Percentiles rank a stretch among this genome's conserved stretches.
Conservation (phyloP, 2,113 vertebrate genomes). For the Propithecus coquereli region DNA sequence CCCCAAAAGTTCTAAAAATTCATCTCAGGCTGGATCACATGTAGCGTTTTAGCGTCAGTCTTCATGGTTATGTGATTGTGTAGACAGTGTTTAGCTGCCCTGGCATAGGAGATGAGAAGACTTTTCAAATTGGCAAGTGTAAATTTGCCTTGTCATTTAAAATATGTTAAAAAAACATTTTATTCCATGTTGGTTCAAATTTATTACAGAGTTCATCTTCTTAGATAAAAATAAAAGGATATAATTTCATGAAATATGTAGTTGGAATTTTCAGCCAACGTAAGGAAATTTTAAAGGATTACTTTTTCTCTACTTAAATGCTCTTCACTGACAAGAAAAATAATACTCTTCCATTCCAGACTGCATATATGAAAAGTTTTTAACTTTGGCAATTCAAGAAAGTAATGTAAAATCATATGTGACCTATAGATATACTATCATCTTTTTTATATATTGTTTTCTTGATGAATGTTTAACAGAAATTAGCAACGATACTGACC, state of each 20-base stretch:
- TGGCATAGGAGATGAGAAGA: background rate
- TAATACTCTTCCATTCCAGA: background rate
- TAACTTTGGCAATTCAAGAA: conserved; percentile 20
- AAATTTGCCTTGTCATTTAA: background rate
- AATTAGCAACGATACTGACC: conserved; percentile 86
- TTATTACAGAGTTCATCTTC: background rate
- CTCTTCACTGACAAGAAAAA: background rate
- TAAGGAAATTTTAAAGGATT: background rate
- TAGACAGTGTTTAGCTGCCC: background rate
- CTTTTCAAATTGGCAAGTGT: background rate
- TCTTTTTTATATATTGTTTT: background rate
- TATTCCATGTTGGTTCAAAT: background rate
- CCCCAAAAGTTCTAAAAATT: background rate
- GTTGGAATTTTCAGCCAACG: background rate
- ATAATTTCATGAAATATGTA: background rate
- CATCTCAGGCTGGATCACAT: background rate
- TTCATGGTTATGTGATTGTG: background rate
- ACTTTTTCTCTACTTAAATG: background rate
- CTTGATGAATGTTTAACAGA: background rate
- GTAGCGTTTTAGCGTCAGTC: too few relatives aligned
- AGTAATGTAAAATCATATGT: conserved; percentile 7
- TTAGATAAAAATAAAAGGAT: background rate
- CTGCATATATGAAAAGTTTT: background rate
- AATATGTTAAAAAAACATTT: background rate
- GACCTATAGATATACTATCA: background rate